A percentile compares a stretch with the other conserved stretches of the same genome.
Conservation (phyloP, 2,113 vertebrate genomes). For the Pteruthius melanotis region DNA sequence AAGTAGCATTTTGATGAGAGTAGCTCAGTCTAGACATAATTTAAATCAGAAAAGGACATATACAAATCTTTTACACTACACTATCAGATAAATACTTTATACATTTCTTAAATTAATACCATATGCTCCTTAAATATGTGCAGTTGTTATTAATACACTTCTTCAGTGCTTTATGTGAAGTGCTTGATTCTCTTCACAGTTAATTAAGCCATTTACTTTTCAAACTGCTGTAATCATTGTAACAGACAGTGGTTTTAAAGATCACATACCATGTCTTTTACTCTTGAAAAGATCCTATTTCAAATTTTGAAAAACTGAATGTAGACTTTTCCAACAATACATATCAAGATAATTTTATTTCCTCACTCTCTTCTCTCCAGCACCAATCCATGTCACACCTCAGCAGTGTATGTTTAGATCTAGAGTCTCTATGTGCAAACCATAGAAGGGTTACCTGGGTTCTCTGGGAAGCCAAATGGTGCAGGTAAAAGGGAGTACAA, state of each 20-base stretch:
- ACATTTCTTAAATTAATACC: not conserved
- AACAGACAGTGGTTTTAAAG: not conserved
- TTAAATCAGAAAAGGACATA: not conserved
- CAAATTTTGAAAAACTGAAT: not conserved
- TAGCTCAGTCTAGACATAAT: not conserved
- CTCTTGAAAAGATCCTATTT: not conserved
- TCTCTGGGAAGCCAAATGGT: not conserved
- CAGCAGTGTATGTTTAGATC: not conserved
- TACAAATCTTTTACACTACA: not conserved
- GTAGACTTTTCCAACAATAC: not conserved
- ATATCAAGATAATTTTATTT: not conserved
- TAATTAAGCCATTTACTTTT: slow-evolving; percentile 4
- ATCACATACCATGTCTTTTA: not conserved
- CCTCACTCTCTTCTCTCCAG: not conserved
- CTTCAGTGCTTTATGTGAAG: not conserved
- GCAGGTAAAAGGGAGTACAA: not conserved
- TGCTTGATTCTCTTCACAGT: not conserved
- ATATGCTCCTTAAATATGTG: not conserved
- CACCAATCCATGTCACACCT: not conserved
- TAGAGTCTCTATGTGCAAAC: not conserved
- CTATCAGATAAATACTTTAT: not conserved
- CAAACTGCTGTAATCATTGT: not conserved
- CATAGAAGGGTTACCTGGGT: no score
- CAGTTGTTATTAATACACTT: not conserved
- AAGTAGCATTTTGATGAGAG: not conserved